Percentiles rank a stretch among this genome's conserved stretches.
Conservation (phyloP, 2,888 invertebrate species). For the Patella pellucida region DNA sequence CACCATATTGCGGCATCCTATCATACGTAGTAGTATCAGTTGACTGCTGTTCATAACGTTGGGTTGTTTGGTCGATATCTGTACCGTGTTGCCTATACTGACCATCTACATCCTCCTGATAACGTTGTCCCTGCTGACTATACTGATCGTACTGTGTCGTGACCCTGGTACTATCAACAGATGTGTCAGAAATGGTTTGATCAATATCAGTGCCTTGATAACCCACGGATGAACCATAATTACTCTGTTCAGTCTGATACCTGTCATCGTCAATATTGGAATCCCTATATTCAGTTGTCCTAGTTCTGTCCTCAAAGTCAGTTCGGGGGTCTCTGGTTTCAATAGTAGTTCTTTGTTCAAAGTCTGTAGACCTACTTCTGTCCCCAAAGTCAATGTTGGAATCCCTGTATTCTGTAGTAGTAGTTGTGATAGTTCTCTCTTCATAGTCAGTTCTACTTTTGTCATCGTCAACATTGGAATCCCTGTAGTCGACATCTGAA, state of each 20-base stretch:
- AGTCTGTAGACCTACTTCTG: not conserved
- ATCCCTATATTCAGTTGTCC: not conserved
- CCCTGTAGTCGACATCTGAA: not conserved
- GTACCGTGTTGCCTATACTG: not conserved
- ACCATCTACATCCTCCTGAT: not conserved
- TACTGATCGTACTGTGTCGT: no score
- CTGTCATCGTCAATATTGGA: not conserved
- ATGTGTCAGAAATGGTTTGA: no score
- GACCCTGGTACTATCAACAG: no score
- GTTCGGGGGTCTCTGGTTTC: not conserved
- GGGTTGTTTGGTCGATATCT: not conserved
- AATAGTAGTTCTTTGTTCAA: not conserved
- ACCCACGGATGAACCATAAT: no score
- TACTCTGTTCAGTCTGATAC: no score
- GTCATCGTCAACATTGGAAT: not conserved
- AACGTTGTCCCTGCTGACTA: no score
- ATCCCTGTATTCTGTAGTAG: not conserved
- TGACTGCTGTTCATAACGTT: not conserved
- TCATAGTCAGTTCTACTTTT: no score
- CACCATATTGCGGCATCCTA: slow-evolving; percentile 4
- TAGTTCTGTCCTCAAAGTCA: not conserved
- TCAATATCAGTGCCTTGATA: no score
- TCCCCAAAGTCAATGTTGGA: not conserved
- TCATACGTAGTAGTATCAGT: not conserved
- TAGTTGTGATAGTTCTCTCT: no score